Percentiles rank a stretch among this genome's conserved stretches.
These are phyloP conservation scores for Synergus japonicus DNA, from an alignment of 2,888 invertebrate genomes.

Conservation along the genomic window DNA sequence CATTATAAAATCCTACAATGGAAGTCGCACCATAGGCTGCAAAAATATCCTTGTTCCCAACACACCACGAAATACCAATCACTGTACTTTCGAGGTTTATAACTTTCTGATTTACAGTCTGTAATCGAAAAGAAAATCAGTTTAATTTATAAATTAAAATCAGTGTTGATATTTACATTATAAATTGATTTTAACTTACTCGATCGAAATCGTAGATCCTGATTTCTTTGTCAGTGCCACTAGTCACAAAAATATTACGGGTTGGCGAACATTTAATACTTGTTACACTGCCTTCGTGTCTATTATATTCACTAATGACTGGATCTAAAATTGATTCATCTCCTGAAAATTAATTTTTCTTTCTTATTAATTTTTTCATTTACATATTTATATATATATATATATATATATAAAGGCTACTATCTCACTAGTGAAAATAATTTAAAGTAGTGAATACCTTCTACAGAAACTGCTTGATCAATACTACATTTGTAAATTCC, in stretches of 20 bases:
- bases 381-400: background rate
- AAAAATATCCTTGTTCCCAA: constrained; percentile 68
- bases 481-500: constrained; percentile 73
- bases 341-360: constrained; percentile 54
- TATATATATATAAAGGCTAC: background rate
- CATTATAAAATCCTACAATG: constrained; percentile 68
- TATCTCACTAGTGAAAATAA: background rate
- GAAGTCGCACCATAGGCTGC: constrained; percentile 70
- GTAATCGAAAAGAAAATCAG: constrained; percentile 43
- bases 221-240: constrained; percentile 72
- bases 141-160: constrained; percentile 3
- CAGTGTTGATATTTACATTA: background rate
- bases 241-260: constrained; percentile 68
- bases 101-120: constrained; percentile 63
- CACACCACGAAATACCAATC: constrained; percentile 69
- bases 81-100: constrained; percentile 69
- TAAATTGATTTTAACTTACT: constrained; percentile 57
- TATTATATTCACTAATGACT: constrained; percentile 71
- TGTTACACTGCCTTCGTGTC: constrained; percentile 70
- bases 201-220: constrained; percentile 71
- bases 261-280: constrained; percentile 69
- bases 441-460: constrained; percentile 56
- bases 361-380: background rate
- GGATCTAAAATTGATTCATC: constrained; percentile 69
- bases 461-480: constrained; percentile 64